Evolutionary conservation across 2,888 invertebrate genomes (phyloP), one percentile per base, ranked within the genome.

Genomic region (Pantelozetes paolii): DNA sequence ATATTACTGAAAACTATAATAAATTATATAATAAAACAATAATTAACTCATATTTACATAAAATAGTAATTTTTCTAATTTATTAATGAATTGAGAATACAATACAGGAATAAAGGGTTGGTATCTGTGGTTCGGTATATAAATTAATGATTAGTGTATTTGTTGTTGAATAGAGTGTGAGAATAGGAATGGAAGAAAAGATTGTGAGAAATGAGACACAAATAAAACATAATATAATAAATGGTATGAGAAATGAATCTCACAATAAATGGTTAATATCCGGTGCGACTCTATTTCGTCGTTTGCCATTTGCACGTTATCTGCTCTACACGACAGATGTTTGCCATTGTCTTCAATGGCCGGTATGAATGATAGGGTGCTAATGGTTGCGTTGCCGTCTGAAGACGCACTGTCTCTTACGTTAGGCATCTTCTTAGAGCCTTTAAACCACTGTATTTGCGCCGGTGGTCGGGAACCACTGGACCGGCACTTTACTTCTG

Each of bases 291-390:
- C 79, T 9, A 80, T 76, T 36, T 78, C 78, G 48, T 79, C 78
- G 54, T 77, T 76, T 30, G 77, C 75, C 57, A 80, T 75, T 5
- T 77, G 74, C 11, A 78, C 78, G 72, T 79, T 79, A 62, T 79
- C 79, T n/a, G 79, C 79, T 57, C 78, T 76, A 71, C 79, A 79
- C 30, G 79, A 78, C 71, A 79, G 72, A 45, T 76, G 76, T 73
- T 79, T 79, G 54, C 79, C 79, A 74, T 79, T 78, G 74, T 79
- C 79, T 26, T 79, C 78, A 36, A 77, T 77, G 48, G 77, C 76
- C 5, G 79, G 78, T 40, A 74, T 74, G 67, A 78, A 79, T 20
- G 75, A 76, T n/a, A 79, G 74, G 28, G 76, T 76, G 64, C 78
- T 79, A 64, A 78, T 76, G 28, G 79, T 79, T 62, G 78, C 72